These are phyloP conservation scores for Lepidonotus clava DNA, from an alignment of 2,888 invertebrate species.

Conservation along the genomic window DNA sequence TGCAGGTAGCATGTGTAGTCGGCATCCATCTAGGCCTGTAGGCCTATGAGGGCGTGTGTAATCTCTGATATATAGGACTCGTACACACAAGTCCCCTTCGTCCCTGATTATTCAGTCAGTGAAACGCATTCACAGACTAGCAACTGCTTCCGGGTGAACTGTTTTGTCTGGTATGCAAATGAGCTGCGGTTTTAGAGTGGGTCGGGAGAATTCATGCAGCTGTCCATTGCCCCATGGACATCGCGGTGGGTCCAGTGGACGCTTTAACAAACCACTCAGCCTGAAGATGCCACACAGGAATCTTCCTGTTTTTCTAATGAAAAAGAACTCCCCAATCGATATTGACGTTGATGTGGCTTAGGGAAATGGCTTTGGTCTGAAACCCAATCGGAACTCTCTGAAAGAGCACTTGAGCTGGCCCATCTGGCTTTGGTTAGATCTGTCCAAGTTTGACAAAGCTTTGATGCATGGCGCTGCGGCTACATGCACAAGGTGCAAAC, in stretches of 20 bases:
- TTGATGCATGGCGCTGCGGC: too few species aligned
- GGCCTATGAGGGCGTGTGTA: too few species aligned
- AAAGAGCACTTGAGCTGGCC: too few species aligned
- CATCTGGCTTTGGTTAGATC: too few species aligned
- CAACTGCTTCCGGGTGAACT: conserved; percentile 30
- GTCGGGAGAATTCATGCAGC: neutral
- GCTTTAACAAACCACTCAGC: too few species aligned
- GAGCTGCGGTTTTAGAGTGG: neutral
- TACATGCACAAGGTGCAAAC: too few species aligned
- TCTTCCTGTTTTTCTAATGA: neutral
- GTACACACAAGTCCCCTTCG: neutral
- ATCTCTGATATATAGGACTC: too few species aligned
- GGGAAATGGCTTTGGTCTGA: neutral
- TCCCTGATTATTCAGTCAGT: neutral
- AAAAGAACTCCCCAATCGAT: neutral
- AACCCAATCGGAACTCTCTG: neutral
- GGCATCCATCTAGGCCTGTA: too few species aligned
- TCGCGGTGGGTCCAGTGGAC: neutral
- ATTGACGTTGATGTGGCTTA: neutral
- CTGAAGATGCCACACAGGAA: too few species aligned
- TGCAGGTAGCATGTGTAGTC: too few species aligned
- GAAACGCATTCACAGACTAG: neutral
- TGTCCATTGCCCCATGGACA: neutral
- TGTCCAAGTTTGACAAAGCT: too few species aligned
- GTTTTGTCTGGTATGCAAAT: conserved; percentile 47